Evolutionary conservation across 2,113 vertebrate species (phyloP), one percentile per base, ranked within the genome.

Genomic region (Ursus arctos): DNA sequence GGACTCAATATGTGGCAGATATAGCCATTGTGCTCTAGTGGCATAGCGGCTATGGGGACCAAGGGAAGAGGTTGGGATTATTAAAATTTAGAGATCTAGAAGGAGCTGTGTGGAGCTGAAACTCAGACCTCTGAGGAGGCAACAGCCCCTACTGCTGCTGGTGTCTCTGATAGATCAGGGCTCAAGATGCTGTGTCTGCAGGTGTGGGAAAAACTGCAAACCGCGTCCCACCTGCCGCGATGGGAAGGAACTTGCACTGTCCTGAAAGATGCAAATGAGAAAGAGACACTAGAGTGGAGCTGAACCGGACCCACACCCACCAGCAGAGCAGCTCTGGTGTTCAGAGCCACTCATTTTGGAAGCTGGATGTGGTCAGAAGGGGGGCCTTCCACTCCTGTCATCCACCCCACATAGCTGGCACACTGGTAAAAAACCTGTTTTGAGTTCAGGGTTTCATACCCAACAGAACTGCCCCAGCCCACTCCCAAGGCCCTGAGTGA

Each of bases 321-420:
- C 94, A 91, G 77, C 53, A 92, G 47, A 92, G 51, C 33, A 36
- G 18, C 69, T 88, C n/a, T 0, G 4, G 21, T 53, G 81, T 69
- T 53, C 49, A 95, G 15, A 96, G 21, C 31, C 36, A 93, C 71
- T 90, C 57, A 72, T 88, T 91, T 92, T 82, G 40, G 71, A 96
- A 95, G 65, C 49, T 90, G 51, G 69, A 67, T 83, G 40, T 93
- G n/a, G 47, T 97, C 57, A 91, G 81, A 96, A 96, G 55, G 51
- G 76, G 33, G 11, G 12, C 36, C 26, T 14, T 83, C 72, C 36
- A 65, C 28, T 72, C 14, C 16, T 79, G 31, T 86, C 69, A 74
- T 33, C 84, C 63, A 84, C 31, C 43, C 51, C 76, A 85, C 47
- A 18, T 47, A 85, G 33, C 43, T 4, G 80, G 84, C 57, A 71